phyloP scores from a whole-genome alignment of 1,140 invertebrate genomes.

The Physella acuta region DNA sequence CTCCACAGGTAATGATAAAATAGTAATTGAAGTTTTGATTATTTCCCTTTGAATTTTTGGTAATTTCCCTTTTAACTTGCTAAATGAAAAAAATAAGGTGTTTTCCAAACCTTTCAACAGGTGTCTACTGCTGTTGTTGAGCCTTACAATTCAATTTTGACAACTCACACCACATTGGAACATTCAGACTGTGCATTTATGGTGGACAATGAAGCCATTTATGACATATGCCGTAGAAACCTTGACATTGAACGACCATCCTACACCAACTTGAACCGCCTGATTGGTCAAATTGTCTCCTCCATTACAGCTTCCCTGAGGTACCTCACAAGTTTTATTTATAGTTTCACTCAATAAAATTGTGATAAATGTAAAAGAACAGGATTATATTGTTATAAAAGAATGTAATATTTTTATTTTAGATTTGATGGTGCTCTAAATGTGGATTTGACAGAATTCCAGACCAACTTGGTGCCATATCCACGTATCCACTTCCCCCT shows the following conservation, averaged over 20 bases:
- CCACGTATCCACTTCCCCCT: background rate
- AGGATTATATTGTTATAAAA: too few relatives aligned
- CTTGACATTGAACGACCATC: background rate
- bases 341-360: too few relatives aligned
- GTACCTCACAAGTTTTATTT: background rate
- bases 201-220: background rate
- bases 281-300: background rate
- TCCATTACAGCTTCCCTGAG: background rate
- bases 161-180: background rate
- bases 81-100: too few relatives aligned
- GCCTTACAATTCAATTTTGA: background rate
- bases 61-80: too few relatives aligned
- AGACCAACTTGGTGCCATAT: background rate
- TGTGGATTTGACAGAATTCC: background rate
- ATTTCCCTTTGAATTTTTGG: too few relatives aligned
- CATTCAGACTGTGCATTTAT: background rate
- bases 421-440: background rate
- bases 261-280: background rate
- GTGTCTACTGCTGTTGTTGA: background rate
- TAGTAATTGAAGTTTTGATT: too few relatives aligned
- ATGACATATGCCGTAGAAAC: background rate
- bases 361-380: too few relatives aligned
- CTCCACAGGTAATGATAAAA: background rate
- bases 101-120: too few relatives aligned
- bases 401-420: conserved; percentile 1